These are phyloP conservation scores for Hipparchia semele DNA, from an alignment of 2,888 invertebrate species.

Conservation along the genomic window DNA sequence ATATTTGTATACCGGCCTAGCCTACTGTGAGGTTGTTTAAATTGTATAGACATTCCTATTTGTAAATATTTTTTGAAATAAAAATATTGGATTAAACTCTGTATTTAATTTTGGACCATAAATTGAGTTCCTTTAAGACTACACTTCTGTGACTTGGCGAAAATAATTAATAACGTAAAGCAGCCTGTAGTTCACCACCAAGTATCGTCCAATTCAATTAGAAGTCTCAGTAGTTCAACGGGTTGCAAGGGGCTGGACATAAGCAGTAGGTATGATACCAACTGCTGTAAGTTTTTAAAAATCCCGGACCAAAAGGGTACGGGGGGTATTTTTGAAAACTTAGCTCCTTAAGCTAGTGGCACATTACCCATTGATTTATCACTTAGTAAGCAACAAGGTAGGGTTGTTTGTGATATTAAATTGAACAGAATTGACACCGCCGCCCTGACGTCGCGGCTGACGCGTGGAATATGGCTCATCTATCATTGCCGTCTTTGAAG, in stretches of 20 bases:
- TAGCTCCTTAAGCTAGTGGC: too few relatives aligned
- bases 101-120: neutral
- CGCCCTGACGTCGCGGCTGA: slow-evolving; percentile 22
- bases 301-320: too few relatives aligned
- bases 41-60: neutral
- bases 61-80: neutral
- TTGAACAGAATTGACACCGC: slow-evolving; percentile 34
- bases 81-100: neutral
- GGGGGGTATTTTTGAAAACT: too few relatives aligned
- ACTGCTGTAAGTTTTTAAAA: too few relatives aligned
- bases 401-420: slow-evolving; percentile 23
- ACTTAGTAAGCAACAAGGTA: neutral
- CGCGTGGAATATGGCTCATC: slow-evolving; percentile 38
- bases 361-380: neutral
- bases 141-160: too few relatives aligned
- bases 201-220: too few relatives aligned
- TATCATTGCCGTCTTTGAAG: slow-evolving; percentile 42
- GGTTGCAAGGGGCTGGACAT: too few relatives aligned
- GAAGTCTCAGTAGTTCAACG: too few relatives aligned
- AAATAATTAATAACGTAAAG: too few relatives aligned
- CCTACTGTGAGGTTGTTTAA: neutral
- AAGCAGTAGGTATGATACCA: too few relatives aligned
- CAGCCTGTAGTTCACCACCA: too few relatives aligned
- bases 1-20: neutral
- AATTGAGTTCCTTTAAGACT: neutral